These are phyloP conservation scores for Leptinotarsa haldemani DNA, from an alignment of 2,888 invertebrate genomes.

Conservation along the genomic window DNA sequence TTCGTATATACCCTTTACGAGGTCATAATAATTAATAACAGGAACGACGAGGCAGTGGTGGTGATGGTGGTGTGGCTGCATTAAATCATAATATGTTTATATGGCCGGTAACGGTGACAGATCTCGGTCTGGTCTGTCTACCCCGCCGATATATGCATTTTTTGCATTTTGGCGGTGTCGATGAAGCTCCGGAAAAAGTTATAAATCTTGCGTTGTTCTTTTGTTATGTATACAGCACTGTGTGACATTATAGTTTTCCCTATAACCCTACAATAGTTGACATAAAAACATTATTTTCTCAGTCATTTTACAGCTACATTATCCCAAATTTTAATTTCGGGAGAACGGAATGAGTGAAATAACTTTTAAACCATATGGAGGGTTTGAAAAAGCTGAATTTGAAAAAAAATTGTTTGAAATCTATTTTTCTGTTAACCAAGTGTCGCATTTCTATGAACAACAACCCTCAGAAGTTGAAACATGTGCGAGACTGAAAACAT, in stretches of 20 bases:
- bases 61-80: conserved; percentile 51
- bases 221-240: too few species aligned
- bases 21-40: conserved; percentile 63
- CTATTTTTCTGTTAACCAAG: too few species aligned
- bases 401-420: too few species aligned
- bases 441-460: too few species aligned
- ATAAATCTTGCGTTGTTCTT: conserved; percentile 5
- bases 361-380: too few species aligned
- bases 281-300: too few species aligned
- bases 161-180: not conserved
- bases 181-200: not conserved
- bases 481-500: too few species aligned
- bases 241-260: not conserved
- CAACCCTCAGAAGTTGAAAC: too few species aligned
- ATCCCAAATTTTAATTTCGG: too few species aligned
- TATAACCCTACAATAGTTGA: not conserved
- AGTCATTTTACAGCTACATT: too few species aligned
- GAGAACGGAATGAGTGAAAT: too few species aligned
- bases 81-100: conserved; percentile 64
- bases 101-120: conserved; percentile 45
- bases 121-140: not conserved
- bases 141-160: conserved; percentile 1
- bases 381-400: too few species aligned
- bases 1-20: conserved; percentile 60
- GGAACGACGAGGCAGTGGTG: conserved; percentile 46